A percentile compares a stretch with the other conserved stretches of the same genome.
Conservation (phyloP, 2,113 vertebrate genomes). For the Noctilio leporinus region DNA sequence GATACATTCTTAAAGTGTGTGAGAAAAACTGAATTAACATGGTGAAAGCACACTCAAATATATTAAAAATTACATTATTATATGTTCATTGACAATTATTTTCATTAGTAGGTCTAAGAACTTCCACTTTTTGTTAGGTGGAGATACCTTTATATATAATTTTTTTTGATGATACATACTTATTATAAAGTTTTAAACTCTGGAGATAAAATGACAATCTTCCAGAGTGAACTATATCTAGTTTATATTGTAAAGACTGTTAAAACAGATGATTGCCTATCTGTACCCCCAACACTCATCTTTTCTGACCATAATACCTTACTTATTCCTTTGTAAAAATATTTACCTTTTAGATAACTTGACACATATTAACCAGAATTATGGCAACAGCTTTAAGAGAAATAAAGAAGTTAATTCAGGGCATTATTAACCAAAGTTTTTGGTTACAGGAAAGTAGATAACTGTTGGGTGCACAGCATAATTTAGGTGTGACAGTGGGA, state of each 20-base stretch:
- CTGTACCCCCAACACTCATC: neutral
- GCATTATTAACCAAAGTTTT: neutral
- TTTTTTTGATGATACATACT: neutral
- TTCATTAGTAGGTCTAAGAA: neutral
- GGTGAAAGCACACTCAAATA: neutral
- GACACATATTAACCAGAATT: neutral
- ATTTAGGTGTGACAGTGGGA: neutral
- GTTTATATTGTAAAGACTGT: neutral
- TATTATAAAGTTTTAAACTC: neutral
- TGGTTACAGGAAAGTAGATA: neutral
- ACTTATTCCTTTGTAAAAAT: neutral
- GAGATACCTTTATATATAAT: neutral
- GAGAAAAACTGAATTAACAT: neutral
- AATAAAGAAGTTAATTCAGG: neutral
- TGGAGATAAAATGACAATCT: neutral
- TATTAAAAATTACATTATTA: neutral
- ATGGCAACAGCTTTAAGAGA: neutral
- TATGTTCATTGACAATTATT: neutral
- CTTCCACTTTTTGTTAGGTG: neutral
- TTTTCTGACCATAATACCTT: neutral
- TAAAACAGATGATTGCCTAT: neutral
- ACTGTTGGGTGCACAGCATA: neutral
- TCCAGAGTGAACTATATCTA: neutral
- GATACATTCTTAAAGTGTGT: neutral
- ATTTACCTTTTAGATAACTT: neutral